Evolutionary conservation across 2,888 invertebrate species (phyloP).

Genomic region (Cybosia mesomella): DNA sequence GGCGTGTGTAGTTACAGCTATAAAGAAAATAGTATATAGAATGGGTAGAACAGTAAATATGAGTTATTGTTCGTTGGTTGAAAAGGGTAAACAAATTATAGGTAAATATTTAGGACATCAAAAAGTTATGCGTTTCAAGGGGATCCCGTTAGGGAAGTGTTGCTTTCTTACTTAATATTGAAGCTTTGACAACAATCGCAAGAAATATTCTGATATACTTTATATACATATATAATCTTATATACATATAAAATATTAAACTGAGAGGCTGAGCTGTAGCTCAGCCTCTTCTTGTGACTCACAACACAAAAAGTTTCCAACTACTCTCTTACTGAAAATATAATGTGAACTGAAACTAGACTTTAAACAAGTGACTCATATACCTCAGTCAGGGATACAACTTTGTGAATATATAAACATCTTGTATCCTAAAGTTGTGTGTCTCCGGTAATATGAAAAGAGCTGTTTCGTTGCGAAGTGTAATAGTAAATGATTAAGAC

Average conservation of each 20-base stretch:
- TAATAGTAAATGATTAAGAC: slow-evolving; percentile 14
- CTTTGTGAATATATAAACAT: slow-evolving; percentile 17
- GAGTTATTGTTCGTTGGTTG: no score
- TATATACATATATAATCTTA: no score
- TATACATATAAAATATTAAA: no score
- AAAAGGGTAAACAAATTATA: no score
- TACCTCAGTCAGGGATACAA: slow-evolving; percentile 2
- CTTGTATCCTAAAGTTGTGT: slow-evolving; percentile 11
- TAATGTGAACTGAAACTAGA: slow-evolving; percentile 4
- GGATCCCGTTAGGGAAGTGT: no score
- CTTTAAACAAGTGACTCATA: slow-evolving; percentile 9
- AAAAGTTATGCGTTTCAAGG: no score
- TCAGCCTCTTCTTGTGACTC: no score
- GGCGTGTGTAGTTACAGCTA: not conserved
- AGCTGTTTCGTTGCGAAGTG: slow-evolving; percentile 38
- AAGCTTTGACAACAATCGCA: no score
- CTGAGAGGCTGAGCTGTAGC: no score
- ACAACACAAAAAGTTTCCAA: not conserved
- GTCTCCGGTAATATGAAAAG: slow-evolving; percentile 12
- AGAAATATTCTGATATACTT: no score
- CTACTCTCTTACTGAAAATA: not conserved
- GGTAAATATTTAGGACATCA: no score
- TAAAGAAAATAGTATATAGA: not conserved
- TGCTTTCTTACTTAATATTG: no score
- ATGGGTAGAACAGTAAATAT: not conserved